phyloP scores from a whole-genome alignment of 2,113 vertebrate species.

The Phrynosoma platyrhinos region DNA sequence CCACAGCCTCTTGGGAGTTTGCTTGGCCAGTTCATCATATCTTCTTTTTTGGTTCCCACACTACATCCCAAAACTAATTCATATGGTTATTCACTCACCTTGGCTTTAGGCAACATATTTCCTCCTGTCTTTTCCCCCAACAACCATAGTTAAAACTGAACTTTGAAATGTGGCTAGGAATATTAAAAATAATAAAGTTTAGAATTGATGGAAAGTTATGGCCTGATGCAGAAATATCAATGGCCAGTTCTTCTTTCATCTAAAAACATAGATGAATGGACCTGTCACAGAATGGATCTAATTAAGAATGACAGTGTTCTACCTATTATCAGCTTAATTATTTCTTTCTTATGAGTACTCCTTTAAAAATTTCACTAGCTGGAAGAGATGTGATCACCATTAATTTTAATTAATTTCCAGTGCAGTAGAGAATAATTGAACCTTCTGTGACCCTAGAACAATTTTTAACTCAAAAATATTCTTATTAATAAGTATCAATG shows the following conservation, averaged over 20 bases:
- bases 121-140: too few species aligned
- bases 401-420: constrained; percentile 5
- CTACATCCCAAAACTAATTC: too few species aligned
- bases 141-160: too few species aligned
- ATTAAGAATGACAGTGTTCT: not conserved
- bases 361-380: not conserved
- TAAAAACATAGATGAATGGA: not conserved
- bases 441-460: not conserved
- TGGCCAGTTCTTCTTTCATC: not conserved
- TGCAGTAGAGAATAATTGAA: not conserved
- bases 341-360: not conserved
- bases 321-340: not conserved
- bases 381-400: not conserved
- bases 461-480: not conserved
- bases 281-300: not conserved
- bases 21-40: too few species aligned
- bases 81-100: too few species aligned
- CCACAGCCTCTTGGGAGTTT: too few species aligned
- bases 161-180: not conserved
- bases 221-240: not conserved
- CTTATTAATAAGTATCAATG: not conserved
- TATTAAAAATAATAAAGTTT: not conserved
- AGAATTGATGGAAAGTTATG: not conserved
- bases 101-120: too few species aligned
- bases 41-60: too few species aligned